Percentiles rank a stretch among this genome's conserved stretches.
Conservation (phyloP, 2,888 invertebrate species). For the Tryphoninae sp. region DNA sequence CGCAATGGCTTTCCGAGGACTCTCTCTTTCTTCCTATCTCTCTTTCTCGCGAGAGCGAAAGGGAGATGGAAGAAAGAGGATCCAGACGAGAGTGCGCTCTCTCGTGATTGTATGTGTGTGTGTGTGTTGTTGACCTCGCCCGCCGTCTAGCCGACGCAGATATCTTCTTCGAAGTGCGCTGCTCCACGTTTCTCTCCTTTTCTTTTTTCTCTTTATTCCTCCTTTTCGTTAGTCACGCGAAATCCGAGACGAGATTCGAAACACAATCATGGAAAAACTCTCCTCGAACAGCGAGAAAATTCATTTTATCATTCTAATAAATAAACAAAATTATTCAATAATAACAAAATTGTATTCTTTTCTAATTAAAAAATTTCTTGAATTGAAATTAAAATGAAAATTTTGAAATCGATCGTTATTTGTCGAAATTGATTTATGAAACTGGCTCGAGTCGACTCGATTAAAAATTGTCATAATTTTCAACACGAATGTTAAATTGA, state of each 20-base stretch:
- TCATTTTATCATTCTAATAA: background rate
- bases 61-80: slow-evolving; percentile 54
- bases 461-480: no score
- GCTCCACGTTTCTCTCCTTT: slow-evolving; percentile 23
- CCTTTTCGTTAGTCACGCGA: slow-evolving; percentile 9
- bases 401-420: no score
- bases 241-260: slow-evolving; percentile 7
- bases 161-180: slow-evolving; percentile 40
- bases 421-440: no score
- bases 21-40: background rate
- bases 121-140: slow-evolving; percentile 62
- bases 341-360: no score
- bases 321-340: background rate
- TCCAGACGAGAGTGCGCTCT: slow-evolving; percentile 47
- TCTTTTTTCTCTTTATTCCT: slow-evolving; percentile 2
- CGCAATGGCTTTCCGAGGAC: slow-evolving; percentile 14
- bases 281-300: slow-evolving; percentile 15
- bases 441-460: no score
- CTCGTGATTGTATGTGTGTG: background rate
- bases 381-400: no score
- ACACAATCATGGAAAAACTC: background rate
- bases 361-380: no score
- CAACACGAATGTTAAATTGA: no score
- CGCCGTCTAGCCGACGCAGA: slow-evolving; percentile 57
- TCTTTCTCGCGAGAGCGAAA: slow-evolving; percentile 44